Evolutionary conservation across 2,797 vertebrate genomes (phyloP).

Genomic region (Podarcis lilfordi): DNA sequence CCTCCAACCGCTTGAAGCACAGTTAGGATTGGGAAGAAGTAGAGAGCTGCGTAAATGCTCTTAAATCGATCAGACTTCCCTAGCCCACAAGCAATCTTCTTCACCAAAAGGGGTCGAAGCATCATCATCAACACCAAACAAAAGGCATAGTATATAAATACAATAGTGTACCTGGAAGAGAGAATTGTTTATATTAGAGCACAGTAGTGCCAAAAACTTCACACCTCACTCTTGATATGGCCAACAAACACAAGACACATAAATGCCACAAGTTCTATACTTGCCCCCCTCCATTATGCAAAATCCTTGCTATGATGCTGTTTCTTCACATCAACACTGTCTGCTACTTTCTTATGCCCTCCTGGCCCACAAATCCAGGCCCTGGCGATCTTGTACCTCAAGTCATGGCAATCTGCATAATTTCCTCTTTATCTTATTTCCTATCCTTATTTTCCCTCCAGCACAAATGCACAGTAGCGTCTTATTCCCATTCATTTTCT

Average conservation of each 20-base stretch:
- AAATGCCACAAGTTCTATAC: neutral
- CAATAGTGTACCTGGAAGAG: slow-evolving; percentile 90
- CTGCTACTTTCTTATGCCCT: neutral
- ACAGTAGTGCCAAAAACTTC: neutral
- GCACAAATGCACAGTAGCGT: neutral
- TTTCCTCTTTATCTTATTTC: neutral
- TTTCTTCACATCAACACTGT: neutral
- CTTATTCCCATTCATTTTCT: neutral
- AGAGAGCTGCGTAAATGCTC: slow-evolving; percentile 96
- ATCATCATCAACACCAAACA: slow-evolving; percentile 97
- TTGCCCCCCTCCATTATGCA: neutral
- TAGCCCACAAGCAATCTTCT: slow-evolving; percentile 95
- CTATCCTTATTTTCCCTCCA: neutral
- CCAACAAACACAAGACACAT: neutral
- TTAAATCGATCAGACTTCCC: slow-evolving; percentile 96
- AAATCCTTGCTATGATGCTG: neutral
- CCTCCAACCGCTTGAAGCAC: slow-evolving; percentile 96
- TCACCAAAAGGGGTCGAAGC: slow-evolving; percentile 94
- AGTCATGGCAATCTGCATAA: neutral
- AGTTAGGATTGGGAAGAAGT: slow-evolving; percentile 96
- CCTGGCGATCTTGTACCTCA: no score
- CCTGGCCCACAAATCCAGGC: neutral
- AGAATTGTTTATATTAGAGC: neutral
- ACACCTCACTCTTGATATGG: neutral
- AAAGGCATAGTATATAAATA: slow-evolving; percentile 96